phyloP scores from a whole-genome alignment of 2,888 invertebrate genomes.

The Caradrina kadenii region DNA sequence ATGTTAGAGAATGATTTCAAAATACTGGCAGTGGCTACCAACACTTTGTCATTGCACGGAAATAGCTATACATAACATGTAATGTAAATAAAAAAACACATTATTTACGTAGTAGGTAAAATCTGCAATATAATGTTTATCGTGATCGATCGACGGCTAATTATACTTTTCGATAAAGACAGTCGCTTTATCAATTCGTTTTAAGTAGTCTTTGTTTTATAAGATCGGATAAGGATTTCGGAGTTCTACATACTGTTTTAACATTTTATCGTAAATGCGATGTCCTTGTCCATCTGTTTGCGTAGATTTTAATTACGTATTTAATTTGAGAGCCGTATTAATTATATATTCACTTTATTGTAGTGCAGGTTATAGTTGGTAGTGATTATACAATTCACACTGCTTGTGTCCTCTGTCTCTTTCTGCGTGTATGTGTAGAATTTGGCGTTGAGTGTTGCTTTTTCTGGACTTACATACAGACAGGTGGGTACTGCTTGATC shows the following conservation, averaged over 20 bases:
- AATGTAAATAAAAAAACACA: conserved; percentile 20
- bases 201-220: conserved; percentile 43
- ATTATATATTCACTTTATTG: conserved; percentile 11
- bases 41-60: conserved; percentile 6
- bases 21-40: background rate
- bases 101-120: conserved; percentile 33
- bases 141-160: conserved; percentile 53
- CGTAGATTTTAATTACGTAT: conserved; percentile 20
- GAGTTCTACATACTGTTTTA: conserved; percentile 27
- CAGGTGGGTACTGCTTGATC: background rate
- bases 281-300: conserved; percentile 39
- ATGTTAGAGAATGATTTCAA: conserved; percentile 7
- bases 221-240: conserved; percentile 24
- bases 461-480: background rate
- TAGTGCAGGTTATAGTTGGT: background rate
- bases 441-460: background rate
- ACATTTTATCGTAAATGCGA: conserved; percentile 28
- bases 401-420: too few species aligned
- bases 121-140: conserved; percentile 48
- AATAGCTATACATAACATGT: background rate
- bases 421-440: background rate
- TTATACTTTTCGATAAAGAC: conserved; percentile 43
- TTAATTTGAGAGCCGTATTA: conserved; percentile 6
- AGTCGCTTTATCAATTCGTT: conserved; percentile 28
- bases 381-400: conserved; percentile 5